Base-by-base conservation (phyloP, 2,797 vertebrate genomes). In the Salmo trutta region DNA sequence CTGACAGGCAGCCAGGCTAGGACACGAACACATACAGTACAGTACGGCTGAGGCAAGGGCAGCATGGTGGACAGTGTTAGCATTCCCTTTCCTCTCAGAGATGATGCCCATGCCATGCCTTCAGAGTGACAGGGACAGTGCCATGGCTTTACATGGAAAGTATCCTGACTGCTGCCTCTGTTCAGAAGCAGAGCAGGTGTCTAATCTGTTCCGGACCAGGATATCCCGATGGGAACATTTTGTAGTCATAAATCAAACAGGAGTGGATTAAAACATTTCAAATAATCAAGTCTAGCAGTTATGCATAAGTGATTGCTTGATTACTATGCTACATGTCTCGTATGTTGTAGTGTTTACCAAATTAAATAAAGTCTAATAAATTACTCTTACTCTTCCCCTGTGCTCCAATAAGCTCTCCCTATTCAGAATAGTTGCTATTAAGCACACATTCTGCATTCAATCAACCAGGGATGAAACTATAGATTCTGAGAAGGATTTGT, bases 241-340 rank as follows among this genome's bases (percentile, higher is more conserved):
- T 85, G 84, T 79, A 75, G 65, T 81, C 81, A 86, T 84, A 69
- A 81, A 89, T 89, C 75, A 84, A 86, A 83, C 85, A 47, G 12
- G 80, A 85, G 72, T 31, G 83, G 78, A 80, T 91, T 53, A 71
- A 33, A 15, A 17, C 12, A 29, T 16, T 72, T 66, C 64, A 19
- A 71, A 19, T 0, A 56, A 47, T 69, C 27, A 19, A 14, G 41
- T 47, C 41, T 12, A 47, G 33, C n/a, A 47, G 41, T 71, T 21
- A 51, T 71, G 69, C 69, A 71, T 51, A 33, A 21, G 41, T 71
- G 17, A n/a, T 36, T n/a, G 14, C n/a, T 51, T 51, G 36, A 59
- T 19, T 47, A 12, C 41, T 47, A 47, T 47, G 41, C 41, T 47
- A 47, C 41, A 47, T 10, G 10, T 47, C 31, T 36, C 66, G 59